A percentile compares a stretch with the other conserved stretches of the same genome.
Evolutionary conservation across 1,140 invertebrate genomes (phyloP).

Genomic region (Tetramorium simillimum): DNA sequence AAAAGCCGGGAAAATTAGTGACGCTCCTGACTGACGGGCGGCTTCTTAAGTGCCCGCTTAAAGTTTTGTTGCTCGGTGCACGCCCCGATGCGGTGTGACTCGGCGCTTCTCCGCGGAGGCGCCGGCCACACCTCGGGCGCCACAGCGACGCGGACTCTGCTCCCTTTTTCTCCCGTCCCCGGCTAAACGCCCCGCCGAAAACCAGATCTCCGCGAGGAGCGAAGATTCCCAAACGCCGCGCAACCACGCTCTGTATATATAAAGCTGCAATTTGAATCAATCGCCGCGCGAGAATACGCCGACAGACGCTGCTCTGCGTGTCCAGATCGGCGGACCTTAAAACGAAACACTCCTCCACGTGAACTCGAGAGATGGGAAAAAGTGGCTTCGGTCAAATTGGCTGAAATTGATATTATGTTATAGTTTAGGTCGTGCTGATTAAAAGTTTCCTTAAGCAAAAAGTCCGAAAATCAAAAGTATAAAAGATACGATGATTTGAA

Average conservation of each 20-base stretch:
- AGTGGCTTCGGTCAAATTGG: too few relatives aligned
- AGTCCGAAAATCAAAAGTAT: too few relatives aligned
- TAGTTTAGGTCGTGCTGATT: too few relatives aligned
- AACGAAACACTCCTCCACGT: not conserved
- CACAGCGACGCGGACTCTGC: constrained; percentile 70
- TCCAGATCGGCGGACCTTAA: not conserved
- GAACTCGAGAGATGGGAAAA: not conserved
- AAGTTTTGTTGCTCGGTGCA: constrained; percentile 72
- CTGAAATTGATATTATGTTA: too few relatives aligned
- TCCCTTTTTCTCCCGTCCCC: constrained; percentile 59
- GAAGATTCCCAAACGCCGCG: too few relatives aligned
- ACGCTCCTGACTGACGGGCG: constrained; percentile 73
- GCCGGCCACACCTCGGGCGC: constrained; percentile 81
- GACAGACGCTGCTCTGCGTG: not conserved
- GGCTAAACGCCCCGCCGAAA: constrained; percentile 51
- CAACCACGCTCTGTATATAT: not conserved
- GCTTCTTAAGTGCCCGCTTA: constrained; percentile 78
- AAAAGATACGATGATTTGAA: too few relatives aligned
- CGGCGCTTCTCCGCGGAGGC: constrained; percentile 72
- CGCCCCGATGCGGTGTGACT: constrained; percentile 65
- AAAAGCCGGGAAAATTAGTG: constrained; percentile 75
- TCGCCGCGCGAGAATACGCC: constrained; percentile 10
- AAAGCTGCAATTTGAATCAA: not conserved
- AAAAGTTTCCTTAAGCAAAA: too few relatives aligned
- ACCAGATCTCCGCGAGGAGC: not conserved